Percentiles rank a stretch among this genome's conserved stretches.
Evolutionary conservation across 1,140 invertebrate genomes (phyloP).

Genomic region (Brachionus plicatilis): DNA sequence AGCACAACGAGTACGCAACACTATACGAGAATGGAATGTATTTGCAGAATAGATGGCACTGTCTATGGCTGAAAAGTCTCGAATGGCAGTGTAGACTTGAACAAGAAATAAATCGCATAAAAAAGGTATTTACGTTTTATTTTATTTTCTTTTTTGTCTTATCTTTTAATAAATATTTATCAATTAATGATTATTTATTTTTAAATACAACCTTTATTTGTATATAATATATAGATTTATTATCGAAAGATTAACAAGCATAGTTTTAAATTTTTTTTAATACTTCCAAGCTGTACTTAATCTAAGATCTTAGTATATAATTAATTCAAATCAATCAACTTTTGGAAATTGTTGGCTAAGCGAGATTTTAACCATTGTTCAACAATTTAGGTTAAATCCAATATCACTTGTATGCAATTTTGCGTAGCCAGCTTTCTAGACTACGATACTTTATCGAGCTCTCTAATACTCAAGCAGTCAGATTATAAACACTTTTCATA

Average conservation of each 20-base stretch:
- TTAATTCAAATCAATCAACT: background rate
- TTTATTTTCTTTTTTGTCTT: background rate
- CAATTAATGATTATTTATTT: slow-evolving; percentile 11
- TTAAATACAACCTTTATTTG: background rate
- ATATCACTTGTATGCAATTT: background rate
- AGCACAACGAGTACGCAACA: slow-evolving; percentile 38
- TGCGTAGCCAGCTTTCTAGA: background rate
- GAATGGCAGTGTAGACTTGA: slow-evolving; percentile 82
- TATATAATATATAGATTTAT: background rate
- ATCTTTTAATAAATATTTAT: slow-evolving; percentile 17
- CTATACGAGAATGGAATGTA: slow-evolving; percentile 44
- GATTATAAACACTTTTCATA: background rate
- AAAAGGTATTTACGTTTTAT: slow-evolving; percentile 12
- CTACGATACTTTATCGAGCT: background rate
- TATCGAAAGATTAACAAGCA: background rate
- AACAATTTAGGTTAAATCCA: background rate
- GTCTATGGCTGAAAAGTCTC: slow-evolving; percentile 74
- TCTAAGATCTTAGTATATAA: background rate
- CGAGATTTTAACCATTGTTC: background rate
- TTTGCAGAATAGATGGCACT: slow-evolving; percentile 69
- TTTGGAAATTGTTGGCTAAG: background rate
- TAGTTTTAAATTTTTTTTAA: background rate
- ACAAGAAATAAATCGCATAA: slow-evolving; percentile 54
- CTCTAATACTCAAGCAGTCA: background rate
- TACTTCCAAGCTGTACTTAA: background rate